phyloP scores from a whole-genome alignment of 2,888 invertebrate genomes.

The Diadegma fenestrale region DNA sequence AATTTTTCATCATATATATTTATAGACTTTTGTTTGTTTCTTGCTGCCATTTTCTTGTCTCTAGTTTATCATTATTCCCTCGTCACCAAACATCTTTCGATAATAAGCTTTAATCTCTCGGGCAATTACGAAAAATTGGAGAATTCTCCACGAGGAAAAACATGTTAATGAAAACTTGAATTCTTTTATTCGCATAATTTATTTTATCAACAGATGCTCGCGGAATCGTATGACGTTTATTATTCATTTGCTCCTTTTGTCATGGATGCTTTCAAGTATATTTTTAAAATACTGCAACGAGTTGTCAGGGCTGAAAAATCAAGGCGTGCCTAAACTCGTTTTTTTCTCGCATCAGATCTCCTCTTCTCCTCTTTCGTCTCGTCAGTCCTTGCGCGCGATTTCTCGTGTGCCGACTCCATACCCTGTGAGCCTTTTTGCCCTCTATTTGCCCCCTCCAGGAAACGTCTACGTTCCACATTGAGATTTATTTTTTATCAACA shows the following conservation, averaged over 20 bases:
- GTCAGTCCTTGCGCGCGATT: neutral
- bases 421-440: constrained; percentile 58
- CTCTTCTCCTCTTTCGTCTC: neutral
- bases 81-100: neutral
- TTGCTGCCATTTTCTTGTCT: constrained; percentile 42
- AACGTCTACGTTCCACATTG: constrained; percentile 52
- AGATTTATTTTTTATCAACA: constrained; percentile 38
- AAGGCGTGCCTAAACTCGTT: constrained; percentile 30
- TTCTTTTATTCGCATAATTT: constrained; percentile 7
- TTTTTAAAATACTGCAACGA: constrained; percentile 51
- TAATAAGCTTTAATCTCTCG: constrained; percentile 10
- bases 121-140: neutral
- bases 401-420: constrained; percentile 40
- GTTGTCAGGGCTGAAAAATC: constrained; percentile 40
- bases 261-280: constrained; percentile 41
- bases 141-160: neutral
- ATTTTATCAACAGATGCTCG: constrained; percentile 25
- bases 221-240: constrained; percentile 10
- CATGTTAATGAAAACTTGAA: constrained; percentile 30
- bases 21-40: constrained; percentile 22
- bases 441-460: neutral
- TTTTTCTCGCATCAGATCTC: constrained; percentile 6
- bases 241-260: constrained; percentile 15
- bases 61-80: constrained; percentile 10
- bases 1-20: constrained; percentile 49